Evolutionary conservation across 1,140 invertebrate genomes (phyloP).

Genomic region (Zeugodacus cucurbitae): DNA sequence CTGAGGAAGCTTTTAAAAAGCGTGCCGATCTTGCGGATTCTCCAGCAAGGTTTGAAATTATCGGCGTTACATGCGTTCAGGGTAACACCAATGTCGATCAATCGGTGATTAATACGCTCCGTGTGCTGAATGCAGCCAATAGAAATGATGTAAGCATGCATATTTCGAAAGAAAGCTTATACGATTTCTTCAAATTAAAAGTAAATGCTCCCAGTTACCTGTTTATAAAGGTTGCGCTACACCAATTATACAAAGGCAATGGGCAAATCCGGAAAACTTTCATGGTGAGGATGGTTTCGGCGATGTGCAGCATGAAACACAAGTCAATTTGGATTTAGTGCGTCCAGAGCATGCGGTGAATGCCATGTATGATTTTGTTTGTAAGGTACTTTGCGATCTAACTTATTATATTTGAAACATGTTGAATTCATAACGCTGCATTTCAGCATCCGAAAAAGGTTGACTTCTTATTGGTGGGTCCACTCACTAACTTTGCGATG

Average conservation of each 20-base stretch:
- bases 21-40: not conserved
- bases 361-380: conserved; percentile 66
- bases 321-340: conserved; percentile 39
- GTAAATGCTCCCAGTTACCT: conserved; percentile 69
- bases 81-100: conserved; percentile 72
- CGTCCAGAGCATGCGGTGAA: conserved; percentile 51
- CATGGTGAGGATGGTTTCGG: conserved; percentile 75
- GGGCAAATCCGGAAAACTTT: conserved; percentile 34
- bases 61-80: conserved; percentile 72
- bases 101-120: conserved; percentile 70
- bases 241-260: not conserved
- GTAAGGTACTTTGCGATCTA: conserved; percentile 53
- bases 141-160: conserved; percentile 68
- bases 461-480: conserved; percentile 73
- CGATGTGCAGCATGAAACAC: conserved; percentile 57
- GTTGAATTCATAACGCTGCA: not conserved
- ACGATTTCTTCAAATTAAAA: not conserved
- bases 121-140: conserved; percentile 68
- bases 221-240: conserved; percentile 69
- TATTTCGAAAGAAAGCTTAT: not conserved
- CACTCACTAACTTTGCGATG: conserved; percentile 81
- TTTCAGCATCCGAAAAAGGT: conserved; percentile 63
- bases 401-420: not conserved
- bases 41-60: conserved; percentile 65
- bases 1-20: conserved; percentile 62